These are phyloP conservation scores for Panthera leo DNA, from an alignment of 2,113 vertebrate species.

Conservation along the genomic window DNA sequence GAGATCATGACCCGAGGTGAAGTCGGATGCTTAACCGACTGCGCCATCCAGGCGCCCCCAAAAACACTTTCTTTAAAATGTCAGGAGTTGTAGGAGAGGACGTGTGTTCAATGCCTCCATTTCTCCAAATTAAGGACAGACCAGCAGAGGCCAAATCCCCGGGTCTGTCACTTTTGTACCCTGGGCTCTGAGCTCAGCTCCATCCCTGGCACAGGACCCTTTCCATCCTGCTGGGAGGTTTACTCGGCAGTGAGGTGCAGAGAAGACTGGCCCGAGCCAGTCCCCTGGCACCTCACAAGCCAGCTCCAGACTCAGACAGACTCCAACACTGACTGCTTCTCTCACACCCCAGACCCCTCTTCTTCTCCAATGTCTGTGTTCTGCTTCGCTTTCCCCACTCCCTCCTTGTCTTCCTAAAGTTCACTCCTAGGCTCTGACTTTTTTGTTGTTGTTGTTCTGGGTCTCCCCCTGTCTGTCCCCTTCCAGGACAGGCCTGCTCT, in stretches of 20 bases:
- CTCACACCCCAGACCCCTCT: not conserved
- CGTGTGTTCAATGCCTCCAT: not conserved
- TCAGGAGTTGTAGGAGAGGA: not conserved
- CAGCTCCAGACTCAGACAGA: too few species aligned
- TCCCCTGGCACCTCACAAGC: accelerated
- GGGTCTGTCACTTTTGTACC: accelerated
- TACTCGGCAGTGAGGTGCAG: not conserved
- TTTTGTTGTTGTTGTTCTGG: not conserved
- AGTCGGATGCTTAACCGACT: too few species aligned
- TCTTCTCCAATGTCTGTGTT: not conserved
- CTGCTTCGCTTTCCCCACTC: not conserved
- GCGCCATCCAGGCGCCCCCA: not conserved
- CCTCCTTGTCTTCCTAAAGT: not conserved
- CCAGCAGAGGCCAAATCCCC: accelerated
- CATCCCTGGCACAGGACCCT: accelerated
- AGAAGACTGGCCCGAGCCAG: accelerated
- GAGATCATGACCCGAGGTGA: too few species aligned
- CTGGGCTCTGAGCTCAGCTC: too few species aligned
- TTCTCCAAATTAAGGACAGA: accelerated
- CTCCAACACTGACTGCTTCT: accelerated
- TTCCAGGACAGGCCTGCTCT: not conserved
- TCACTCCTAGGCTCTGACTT: not conserved
- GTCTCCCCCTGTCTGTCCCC: not conserved
- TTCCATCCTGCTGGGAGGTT: accelerated
- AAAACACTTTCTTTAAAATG: not conserved